Conservation (phyloP, 2,797 vertebrate species). For the Diplodus puntazzo region DNA sequence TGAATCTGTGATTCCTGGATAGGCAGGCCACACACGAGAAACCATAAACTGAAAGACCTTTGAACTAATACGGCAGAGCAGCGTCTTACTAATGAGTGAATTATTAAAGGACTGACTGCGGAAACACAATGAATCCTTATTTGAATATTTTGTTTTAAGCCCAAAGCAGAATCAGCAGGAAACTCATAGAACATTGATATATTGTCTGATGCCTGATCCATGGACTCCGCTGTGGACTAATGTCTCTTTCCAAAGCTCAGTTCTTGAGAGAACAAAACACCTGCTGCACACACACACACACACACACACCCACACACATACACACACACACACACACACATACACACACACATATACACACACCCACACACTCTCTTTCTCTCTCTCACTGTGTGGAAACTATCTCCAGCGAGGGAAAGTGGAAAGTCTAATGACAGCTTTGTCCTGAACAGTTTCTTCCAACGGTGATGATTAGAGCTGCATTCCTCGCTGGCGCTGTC, state of each 20-base stretch:
- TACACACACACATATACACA: not conserved
- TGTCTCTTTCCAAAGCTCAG: not conserved
- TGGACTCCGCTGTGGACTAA: not conserved
- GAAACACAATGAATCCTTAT: not conserved
- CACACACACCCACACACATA: not conserved
- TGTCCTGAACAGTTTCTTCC: conserved; percentile 35
- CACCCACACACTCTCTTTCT: not conserved
- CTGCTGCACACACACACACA: conserved; percentile 1
- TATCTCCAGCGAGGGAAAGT: conserved; percentile 31
- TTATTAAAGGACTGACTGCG: conserved; percentile 1
- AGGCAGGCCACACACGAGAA: not conserved
- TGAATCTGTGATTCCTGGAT: too few relatives aligned
- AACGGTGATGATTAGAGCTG: conserved; percentile 50
- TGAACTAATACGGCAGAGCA: not conserved
- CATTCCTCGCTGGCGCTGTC: conserved; percentile 55
- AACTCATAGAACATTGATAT: not conserved
- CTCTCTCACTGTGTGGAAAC: conserved; percentile 13
- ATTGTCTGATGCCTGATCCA: not conserved
- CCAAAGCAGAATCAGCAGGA: not conserved
- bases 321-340: not conserved
- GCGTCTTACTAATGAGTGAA: not conserved
- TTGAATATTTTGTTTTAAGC: conserved; percentile 8
- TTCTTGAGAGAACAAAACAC: conserved; percentile 8
- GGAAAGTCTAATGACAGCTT: conserved; percentile 50
- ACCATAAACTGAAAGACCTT: conserved; percentile 3